Percentiles rank a stretch among this genome's conserved stretches.
Conservation (phyloP, 2,888 invertebrate species). For the Luperina testacea region DNA sequence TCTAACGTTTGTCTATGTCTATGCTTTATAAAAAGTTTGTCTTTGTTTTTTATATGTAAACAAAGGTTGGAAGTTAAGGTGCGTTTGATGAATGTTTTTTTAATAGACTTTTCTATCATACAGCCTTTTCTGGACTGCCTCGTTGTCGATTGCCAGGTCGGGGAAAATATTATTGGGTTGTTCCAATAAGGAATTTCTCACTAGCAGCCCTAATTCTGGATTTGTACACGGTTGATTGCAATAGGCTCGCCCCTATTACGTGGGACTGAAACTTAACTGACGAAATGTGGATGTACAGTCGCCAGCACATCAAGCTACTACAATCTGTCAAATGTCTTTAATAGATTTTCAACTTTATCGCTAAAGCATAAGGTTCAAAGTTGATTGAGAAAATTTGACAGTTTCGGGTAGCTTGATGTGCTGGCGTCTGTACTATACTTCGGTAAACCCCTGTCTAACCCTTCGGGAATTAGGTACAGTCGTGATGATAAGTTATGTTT, state of each 20-base stretch:
- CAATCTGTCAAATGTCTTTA: too few relatives aligned
- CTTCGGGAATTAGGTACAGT: not conserved
- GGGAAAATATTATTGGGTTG: not conserved
- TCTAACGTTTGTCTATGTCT: slow-evolving; percentile 56
- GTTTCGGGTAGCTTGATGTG: too few relatives aligned
- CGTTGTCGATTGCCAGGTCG: not conserved
- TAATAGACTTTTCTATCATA: not conserved
- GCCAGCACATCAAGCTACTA: too few relatives aligned
- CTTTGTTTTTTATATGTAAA: slow-evolving; percentile 18
- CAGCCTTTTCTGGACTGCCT: not conserved
- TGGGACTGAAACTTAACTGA: not conserved
- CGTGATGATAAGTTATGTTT: not conserved
- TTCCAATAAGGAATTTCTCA: not conserved
- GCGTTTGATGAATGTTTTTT: not conserved
- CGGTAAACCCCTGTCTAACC: not conserved
- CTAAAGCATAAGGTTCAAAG: too few relatives aligned
- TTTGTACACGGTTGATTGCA: too few relatives aligned
- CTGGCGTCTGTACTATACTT: too few relatives aligned
- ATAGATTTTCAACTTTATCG: too few relatives aligned
- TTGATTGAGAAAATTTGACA: too few relatives aligned
- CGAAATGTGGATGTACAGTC: not conserved
- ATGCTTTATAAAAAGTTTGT: slow-evolving; percentile 7
- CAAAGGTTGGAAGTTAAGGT: not conserved
- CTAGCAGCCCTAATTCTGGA: too few relatives aligned
- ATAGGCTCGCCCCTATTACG: too few relatives aligned